Conservation (phyloP, 1,140 invertebrate genomes). For the Frieseomelitta varia region DNA sequence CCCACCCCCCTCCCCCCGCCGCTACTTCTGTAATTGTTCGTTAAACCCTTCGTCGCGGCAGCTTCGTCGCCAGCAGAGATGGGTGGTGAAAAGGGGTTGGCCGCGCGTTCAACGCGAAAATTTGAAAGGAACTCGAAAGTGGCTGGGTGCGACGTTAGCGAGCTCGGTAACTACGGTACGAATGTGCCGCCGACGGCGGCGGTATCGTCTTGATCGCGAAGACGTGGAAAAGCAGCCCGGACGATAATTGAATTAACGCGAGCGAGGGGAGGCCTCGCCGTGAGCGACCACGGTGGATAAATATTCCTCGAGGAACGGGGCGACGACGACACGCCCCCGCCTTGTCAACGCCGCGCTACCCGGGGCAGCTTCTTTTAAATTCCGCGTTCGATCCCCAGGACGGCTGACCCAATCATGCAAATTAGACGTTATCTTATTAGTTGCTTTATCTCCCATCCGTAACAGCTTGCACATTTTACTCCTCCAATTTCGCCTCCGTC, state of each 20-base stretch:
- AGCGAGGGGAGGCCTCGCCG: too few species aligned
- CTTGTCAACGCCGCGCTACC: constrained; percentile 18
- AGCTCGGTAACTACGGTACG: not conserved
- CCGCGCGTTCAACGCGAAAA: constrained; percentile 10
- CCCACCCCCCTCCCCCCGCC: not conserved
- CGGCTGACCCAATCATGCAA: constrained; percentile 51
- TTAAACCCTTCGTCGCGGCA: constrained; percentile 39
- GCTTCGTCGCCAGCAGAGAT: constrained; percentile 2
- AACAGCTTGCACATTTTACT: constrained; percentile 58
- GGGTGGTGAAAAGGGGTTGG: not conserved
- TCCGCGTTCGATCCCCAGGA: constrained; percentile 43
- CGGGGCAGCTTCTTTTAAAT: constrained; percentile 36
- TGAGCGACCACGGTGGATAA: not conserved
- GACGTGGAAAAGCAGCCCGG: not conserved
- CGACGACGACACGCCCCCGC: not conserved
- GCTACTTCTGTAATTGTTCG: constrained; percentile 26
- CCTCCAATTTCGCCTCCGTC: constrained; percentile 34
- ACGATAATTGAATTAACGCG: constrained; percentile 27
- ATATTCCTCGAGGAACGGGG: not conserved
- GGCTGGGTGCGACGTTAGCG: not conserved
- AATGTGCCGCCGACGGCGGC: too few species aligned
- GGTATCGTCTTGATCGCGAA: constrained; percentile 5
- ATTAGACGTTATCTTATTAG: constrained; percentile 56
- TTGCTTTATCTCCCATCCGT: constrained; percentile 51
- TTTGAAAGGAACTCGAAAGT: constrained; percentile 21